Evolutionary conservation across 2,113 vertebrate genomes (phyloP).

Genomic region (Brevimyrus niger): DNA sequence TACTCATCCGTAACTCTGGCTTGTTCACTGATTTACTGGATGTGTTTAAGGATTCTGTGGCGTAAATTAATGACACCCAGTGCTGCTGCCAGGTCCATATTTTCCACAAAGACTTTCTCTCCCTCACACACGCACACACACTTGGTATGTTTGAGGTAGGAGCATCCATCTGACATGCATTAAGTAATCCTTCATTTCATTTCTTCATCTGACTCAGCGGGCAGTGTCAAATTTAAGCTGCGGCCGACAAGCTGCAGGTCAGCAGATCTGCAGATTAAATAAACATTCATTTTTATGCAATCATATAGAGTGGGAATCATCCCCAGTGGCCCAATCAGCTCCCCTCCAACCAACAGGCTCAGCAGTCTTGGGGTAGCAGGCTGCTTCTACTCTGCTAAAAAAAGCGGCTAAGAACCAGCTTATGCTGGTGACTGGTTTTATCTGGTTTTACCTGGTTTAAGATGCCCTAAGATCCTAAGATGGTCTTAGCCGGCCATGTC

Average conservation of each 20-base stretch:
- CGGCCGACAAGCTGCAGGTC: neutral
- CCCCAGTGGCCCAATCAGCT: neutral
- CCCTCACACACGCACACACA: neutral
- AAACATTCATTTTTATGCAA: neutral
- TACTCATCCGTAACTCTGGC: neutral
- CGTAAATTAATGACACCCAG: neutral
- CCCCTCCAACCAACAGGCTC: neutral
- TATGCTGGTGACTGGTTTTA: neutral
- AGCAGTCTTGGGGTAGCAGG: neutral
- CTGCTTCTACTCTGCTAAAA: neutral
- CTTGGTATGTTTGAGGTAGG: neutral
- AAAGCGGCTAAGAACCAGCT: neutral
- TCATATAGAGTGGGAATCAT: neutral
- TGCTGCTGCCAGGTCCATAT: neutral
- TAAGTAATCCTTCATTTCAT: neutral
- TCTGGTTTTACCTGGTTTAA: neutral
- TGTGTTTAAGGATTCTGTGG: neutral
- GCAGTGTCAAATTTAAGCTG: neutral
- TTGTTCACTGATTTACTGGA: neutral
- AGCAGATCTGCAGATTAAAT: slow-evolving; percentile 2
- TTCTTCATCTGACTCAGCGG: neutral
- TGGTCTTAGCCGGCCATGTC: neutral
- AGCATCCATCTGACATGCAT: neutral
- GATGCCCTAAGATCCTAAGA: neutral
- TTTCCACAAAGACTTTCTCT: neutral